Conservation (phyloP, 2,888 invertebrate genomes). For the Apamea anceps region DNA sequence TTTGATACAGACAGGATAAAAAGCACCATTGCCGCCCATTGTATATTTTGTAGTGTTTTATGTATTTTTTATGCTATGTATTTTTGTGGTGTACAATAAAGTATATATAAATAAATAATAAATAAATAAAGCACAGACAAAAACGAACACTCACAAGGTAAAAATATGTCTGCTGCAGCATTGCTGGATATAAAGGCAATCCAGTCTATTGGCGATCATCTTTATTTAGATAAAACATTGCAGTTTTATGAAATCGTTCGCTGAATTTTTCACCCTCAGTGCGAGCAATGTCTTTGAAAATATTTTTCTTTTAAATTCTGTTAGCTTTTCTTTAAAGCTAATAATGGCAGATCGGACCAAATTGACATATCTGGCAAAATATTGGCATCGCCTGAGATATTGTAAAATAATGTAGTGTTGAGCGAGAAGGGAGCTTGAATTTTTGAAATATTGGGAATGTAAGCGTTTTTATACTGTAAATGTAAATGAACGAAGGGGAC, state of each 20-base stretch:
- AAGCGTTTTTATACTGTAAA: not conserved
- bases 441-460: conserved; percentile 9
- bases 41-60: too few species aligned
- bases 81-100: too few species aligned
- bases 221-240: not conserved
- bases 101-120: too few species aligned
- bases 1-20: too few species aligned
- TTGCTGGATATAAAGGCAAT: too few species aligned
- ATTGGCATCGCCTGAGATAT: conserved; percentile 49
- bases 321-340: conserved; percentile 47
- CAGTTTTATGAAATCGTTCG: conserved; percentile 14
- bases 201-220: not conserved
- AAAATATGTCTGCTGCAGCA: too few species aligned
- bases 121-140: too few species aligned
- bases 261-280: conserved; percentile 13
- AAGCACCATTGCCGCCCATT: too few species aligned
- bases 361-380: conserved; percentile 57
- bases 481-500: not conserved
- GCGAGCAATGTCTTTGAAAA: conserved; percentile 35
- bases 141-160: too few species aligned
- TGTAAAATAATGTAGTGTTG: conserved; percentile 40
- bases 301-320: conserved; percentile 35
- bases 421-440: conserved; percentile 5
- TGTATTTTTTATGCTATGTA: too few species aligned
- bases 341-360: conserved; percentile 43